A percentile compares a stretch with the other conserved stretches of the same genome.
These are phyloP conservation scores for Nyctereutes procyonoides DNA, from an alignment of 2,113 vertebrate genomes.

Conservation along the genomic window DNA sequence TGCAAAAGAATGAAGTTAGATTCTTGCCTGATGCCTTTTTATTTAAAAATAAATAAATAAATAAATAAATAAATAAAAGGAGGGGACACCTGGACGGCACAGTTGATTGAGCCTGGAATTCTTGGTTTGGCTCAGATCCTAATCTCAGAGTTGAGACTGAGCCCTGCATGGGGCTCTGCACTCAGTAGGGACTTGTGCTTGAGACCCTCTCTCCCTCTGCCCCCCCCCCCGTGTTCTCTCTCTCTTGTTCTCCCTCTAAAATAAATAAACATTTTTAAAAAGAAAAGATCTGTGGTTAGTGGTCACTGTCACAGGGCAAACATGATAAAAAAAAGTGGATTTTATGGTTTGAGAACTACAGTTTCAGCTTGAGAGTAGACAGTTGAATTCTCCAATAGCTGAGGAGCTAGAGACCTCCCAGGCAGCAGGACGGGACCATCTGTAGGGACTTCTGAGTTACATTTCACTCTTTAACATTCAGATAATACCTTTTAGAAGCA, in stretches of 20 bases:
- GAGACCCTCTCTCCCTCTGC: background rate
- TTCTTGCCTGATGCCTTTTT: conserved; percentile 39
- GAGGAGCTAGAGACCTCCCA: conserved; percentile 67
- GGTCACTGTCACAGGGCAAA: conserved; percentile 78
- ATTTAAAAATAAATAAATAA: background rate
- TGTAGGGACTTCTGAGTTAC: conserved; percentile 56
- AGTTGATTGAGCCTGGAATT: background rate
- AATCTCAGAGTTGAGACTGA: background rate
- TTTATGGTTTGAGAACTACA: conserved; percentile 66
- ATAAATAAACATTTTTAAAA: background rate
- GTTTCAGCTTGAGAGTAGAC: conserved; percentile 68
- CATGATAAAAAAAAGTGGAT: conserved; percentile 73
- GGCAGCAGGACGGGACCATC: conserved; percentile 18
- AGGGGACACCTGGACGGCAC: background rate
- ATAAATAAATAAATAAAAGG: background rate
- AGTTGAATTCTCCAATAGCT: conserved; percentile 71
- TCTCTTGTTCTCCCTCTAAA: background rate
- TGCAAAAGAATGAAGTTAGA: background rate
- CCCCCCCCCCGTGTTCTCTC: background rate
- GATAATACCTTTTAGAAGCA: conserved; percentile 50
- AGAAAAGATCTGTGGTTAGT: conserved; percentile 70
- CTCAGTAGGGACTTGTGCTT: background rate
- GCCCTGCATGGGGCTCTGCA: background rate
- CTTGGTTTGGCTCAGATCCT: background rate
- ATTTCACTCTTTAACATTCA: conserved; percentile 71